Evolutionary conservation across 2,797 vertebrate genomes (phyloP).

Genomic region (Semaprochilodus insignis): DNA sequence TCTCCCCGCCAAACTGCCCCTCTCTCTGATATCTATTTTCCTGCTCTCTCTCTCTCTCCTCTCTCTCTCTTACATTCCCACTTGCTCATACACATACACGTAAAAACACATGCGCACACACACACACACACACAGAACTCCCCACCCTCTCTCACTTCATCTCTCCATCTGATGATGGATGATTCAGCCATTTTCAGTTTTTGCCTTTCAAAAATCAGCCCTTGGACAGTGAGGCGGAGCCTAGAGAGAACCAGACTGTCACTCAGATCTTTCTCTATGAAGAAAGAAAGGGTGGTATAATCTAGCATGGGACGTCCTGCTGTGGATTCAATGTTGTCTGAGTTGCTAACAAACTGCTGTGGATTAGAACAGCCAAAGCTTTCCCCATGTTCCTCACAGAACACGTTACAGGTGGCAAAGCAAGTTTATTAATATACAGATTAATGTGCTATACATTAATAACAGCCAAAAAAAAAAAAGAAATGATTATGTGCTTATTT

Average conservation of each 20-base stretch:
- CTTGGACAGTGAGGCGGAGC: slow-evolving; percentile 47
- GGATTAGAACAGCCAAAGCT: slow-evolving; percentile 50
- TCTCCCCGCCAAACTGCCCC: slow-evolving; percentile 52
- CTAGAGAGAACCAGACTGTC: slow-evolving; percentile 48
- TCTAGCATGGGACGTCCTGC: slow-evolving; percentile 54
- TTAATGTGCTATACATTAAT: too few relatives aligned
- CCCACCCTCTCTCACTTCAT: slow-evolving; percentile 8
- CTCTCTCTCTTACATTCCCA: slow-evolving; percentile 4
- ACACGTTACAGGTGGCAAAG: slow-evolving; percentile 17
- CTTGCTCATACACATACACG: not conserved
- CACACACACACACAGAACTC: slow-evolving; percentile 10
- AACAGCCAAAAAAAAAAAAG: too few relatives aligned
- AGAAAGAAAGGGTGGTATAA: slow-evolving; percentile 54
- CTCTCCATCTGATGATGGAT: slow-evolving; percentile 62
- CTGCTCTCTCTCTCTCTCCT: slow-evolving; percentile 7
- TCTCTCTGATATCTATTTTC: slow-evolving; percentile 59
- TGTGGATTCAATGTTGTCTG: slow-evolving; percentile 52
- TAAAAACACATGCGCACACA: slow-evolving; percentile 28
- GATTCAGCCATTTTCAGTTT: slow-evolving; percentile 61
- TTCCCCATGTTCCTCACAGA: slow-evolving; percentile 66
- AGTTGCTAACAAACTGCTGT: slow-evolving; percentile 58
- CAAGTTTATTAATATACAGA: too few relatives aligned
- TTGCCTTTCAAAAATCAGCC: slow-evolving; percentile 55
- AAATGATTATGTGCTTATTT: too few relatives aligned
- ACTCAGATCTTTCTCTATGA: slow-evolving; percentile 53